phyloP scores from a whole-genome alignment of 2,113 vertebrate genomes.

The Neogobius melanostomus region DNA sequence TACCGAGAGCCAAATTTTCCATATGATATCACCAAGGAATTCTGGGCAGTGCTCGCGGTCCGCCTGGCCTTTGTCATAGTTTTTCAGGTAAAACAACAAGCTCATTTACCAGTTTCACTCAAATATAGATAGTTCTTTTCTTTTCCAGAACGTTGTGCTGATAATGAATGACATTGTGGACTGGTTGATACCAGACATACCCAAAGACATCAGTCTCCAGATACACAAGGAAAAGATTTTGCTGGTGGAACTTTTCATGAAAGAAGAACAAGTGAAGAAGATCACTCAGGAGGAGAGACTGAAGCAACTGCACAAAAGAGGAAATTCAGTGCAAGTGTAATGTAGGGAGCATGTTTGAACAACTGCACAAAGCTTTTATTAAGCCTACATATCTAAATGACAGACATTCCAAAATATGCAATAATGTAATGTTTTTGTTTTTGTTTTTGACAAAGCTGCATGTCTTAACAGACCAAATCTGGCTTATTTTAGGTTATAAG shows the following conservation, averaged over 20 bases:
- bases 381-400: not conserved
- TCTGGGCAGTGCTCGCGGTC: constrained; percentile 94
- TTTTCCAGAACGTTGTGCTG: constrained; percentile 91
- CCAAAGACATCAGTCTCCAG: constrained; percentile 96
- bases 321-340: constrained; percentile 73
- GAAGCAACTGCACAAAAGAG: constrained; percentile 37
- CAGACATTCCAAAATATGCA: not conserved
- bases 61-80: constrained; percentile 94
- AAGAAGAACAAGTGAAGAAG: constrained; percentile 90
- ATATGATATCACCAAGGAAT: constrained; percentile 95
- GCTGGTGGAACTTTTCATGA: constrained; percentile 95
- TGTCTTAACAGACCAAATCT: constrained; percentile 5
- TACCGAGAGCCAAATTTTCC: constrained; percentile 89
- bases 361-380: not conserved
- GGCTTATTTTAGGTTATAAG: not conserved
- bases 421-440: not conserved
- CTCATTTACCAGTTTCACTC: not conserved
- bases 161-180: constrained; percentile 98
- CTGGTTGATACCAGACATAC: constrained; percentile 99
- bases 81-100: constrained; percentile 85
- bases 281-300: constrained; percentile 75
- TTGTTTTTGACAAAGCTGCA: not conserved
- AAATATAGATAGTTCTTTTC: not conserved
- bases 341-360: not conserved
- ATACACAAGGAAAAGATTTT: constrained; percentile 95